Conservation (phyloP, 2,797 vertebrate species). For the Ptychadena robeensis region DNA sequence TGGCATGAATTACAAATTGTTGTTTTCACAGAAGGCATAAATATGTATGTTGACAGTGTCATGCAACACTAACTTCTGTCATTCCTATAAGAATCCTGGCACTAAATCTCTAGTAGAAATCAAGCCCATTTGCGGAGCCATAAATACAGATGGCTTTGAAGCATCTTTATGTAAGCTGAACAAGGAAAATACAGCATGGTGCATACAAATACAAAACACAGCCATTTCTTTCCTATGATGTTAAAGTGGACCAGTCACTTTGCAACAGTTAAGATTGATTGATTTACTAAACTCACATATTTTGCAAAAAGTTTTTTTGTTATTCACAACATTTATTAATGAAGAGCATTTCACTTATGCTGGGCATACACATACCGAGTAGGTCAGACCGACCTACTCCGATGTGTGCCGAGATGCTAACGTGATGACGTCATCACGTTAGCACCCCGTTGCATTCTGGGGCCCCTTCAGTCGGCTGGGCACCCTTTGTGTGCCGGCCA, state of each 20-base stretch:
- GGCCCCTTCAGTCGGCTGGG: too few species aligned
- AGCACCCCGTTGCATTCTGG: too few species aligned
- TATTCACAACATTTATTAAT: too few species aligned
- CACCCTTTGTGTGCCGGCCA: too few species aligned
- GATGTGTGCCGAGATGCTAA: too few species aligned
- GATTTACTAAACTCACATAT: not conserved
- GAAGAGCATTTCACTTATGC: too few species aligned
- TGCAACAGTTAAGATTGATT: too few species aligned
- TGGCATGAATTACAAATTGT: conserved; percentile 64
- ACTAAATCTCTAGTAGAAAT: conserved; percentile 40
- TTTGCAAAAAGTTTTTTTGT: too few species aligned
- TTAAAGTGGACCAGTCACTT: not conserved
- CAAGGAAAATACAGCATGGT: conserved; percentile 18
- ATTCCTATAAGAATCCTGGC: conserved; percentile 57
- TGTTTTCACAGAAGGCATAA: conserved; percentile 63
- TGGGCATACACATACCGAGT: too few species aligned
- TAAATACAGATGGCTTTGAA: conserved; percentile 46
- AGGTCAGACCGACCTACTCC: too few species aligned
- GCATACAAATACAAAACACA: conserved; percentile 43
- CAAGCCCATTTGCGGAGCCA: conserved; percentile 51
- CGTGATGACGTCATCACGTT: too few species aligned
- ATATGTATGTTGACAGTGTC: conserved; percentile 60
- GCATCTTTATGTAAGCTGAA: conserved; percentile 28
- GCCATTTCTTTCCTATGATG: conserved; percentile 31
- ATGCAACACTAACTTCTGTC: conserved; percentile 62